phyloP scores from a whole-genome alignment of 2,888 invertebrate genomes.

The Drosophila fungiperda region DNA sequence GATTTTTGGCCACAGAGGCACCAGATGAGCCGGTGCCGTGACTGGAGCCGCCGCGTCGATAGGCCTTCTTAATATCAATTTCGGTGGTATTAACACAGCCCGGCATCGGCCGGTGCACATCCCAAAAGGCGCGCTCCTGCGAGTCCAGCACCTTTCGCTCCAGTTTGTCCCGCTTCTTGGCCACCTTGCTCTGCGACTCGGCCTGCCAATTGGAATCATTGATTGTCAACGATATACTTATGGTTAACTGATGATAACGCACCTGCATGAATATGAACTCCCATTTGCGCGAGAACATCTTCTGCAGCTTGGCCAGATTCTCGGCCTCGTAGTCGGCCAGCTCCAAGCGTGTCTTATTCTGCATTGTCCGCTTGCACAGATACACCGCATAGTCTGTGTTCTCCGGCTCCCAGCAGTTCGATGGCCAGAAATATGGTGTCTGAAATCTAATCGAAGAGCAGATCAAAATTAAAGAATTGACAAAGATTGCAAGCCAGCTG shows the following conservation, averaged over 20 bases:
- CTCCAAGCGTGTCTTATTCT: constrained; percentile 98
- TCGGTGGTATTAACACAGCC: constrained; percentile 99
- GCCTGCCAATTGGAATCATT: constrained; percentile 76
- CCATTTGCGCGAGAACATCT: constrained; percentile 99
- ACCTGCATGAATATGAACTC: constrained; percentile 99
- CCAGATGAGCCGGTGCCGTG: constrained; percentile 85
- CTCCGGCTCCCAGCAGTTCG: constrained; percentile 99
- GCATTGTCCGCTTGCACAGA: constrained; percentile 99
- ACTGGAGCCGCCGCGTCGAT: constrained; percentile 86
- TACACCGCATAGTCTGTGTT: constrained; percentile 99
- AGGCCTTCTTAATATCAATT: constrained; percentile 98
- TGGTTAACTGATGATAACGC: not conserved
- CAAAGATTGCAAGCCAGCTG: constrained; percentile 6
- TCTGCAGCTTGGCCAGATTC: constrained; percentile 97
- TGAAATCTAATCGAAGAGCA: constrained; percentile 88
- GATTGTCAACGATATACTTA: not conserved
- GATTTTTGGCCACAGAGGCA: constrained; percentile 85
- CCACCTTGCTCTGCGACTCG: constrained; percentile 92
- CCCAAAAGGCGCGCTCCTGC: constrained; percentile 99
- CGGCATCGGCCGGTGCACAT: constrained; percentile 99
- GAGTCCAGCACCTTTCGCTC: constrained; percentile 99
- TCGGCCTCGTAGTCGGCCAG: constrained; percentile 99
- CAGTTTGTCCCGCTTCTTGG: constrained; percentile 98
- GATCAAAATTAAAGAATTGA: not conserved
- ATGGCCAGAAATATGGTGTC: constrained; percentile 99